Percentiles rank a stretch among this genome's conserved stretches.
phyloP scores from a whole-genome alignment of 2,797 vertebrate species.

The Huso huso region DNA sequence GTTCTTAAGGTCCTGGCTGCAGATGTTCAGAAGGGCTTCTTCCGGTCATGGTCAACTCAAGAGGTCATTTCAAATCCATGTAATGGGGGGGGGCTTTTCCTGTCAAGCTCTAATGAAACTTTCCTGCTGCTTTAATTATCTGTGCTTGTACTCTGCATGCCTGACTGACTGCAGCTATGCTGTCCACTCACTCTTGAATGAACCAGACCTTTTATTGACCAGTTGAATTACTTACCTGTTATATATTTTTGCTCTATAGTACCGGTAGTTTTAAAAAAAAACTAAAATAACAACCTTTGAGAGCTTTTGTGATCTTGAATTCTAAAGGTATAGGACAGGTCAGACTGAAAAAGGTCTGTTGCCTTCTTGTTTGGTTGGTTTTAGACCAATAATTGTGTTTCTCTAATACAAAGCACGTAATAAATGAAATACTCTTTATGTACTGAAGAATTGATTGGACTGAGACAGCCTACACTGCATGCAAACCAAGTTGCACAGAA shows the following conservation, averaged over 20 bases:
- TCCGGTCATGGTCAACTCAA: conserved; percentile 37
- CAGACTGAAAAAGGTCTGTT: too few species aligned
- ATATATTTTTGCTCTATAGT: background rate
- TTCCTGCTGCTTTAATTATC: conserved; percentile 43
- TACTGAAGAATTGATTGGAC: too few species aligned
- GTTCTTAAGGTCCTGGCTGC: conserved; percentile 22
- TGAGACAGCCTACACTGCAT: too few species aligned
- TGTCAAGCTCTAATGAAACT: conserved; percentile 43
- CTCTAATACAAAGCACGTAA: too few species aligned
- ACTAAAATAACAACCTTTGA: too few species aligned
- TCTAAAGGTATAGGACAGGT: too few species aligned
- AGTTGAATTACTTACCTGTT: background rate
- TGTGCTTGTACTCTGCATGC: conserved; percentile 43
- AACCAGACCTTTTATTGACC: conserved; percentile 16
- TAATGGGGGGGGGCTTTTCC: conserved; percentile 41
- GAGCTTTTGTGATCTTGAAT: too few species aligned
- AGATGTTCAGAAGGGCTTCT: conserved; percentile 35
- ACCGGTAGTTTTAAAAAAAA: too few species aligned
- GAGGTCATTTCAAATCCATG: conserved; percentile 46
- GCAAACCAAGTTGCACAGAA: too few species aligned
- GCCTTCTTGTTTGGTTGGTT: too few species aligned
- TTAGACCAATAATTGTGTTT: too few species aligned
- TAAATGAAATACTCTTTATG: too few species aligned
- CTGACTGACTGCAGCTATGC: conserved; percentile 32
- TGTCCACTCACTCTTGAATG: conserved; percentile 34